Evolutionary conservation across 2,113 vertebrate species (phyloP), one percentile per base, ranked within the genome.

Genomic region (Platichthys stellatus): DNA sequence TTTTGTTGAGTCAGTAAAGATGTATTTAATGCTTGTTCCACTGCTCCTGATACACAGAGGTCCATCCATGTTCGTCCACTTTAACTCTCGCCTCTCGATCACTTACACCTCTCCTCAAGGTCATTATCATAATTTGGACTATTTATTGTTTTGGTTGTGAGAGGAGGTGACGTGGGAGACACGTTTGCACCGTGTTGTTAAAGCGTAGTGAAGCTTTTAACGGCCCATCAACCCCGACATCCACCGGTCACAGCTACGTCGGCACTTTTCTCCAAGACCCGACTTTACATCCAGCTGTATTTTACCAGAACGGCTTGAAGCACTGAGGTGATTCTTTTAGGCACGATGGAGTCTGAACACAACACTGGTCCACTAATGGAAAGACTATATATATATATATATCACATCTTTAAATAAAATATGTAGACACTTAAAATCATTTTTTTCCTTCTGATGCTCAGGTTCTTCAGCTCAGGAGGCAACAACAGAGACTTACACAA

Each of bases 361-460:
- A 5, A 31, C 28, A 31, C 28, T 7, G 28, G 28, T 31, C 28
- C 28, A 31, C 5, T 31, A 31, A 31, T 31, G 28, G 5, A 31
- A 31, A 31, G 28, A 31, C 28, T 31, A 28, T 26, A 31, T 31
- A 23, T 23, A 31, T 5, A 31, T 4, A 31, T 31, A 45, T 3
- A 45, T 15, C 9, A 63, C 63, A 59, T 63, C 26, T 51, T 63
- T 60, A 38, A 66, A 78, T 80, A 10, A 47, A 76, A 57, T 72
- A 40, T 76, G 26, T 66, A 76, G 49, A 84, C 51, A 61, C 61
- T 62, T 23, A 43, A 18, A 51, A 20, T 51, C 18, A 6, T 31
- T 31, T 31, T 31, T 31, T 31, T 31, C 5, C 28, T 31, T 64
- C 26, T 75, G 14, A 38, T 38, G 35, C 35, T 38, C 9, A 38